These are phyloP conservation scores for Chloroclystis v-ata DNA, from an alignment of 2,888 invertebrate genomes.

Conservation along the genomic window DNA sequence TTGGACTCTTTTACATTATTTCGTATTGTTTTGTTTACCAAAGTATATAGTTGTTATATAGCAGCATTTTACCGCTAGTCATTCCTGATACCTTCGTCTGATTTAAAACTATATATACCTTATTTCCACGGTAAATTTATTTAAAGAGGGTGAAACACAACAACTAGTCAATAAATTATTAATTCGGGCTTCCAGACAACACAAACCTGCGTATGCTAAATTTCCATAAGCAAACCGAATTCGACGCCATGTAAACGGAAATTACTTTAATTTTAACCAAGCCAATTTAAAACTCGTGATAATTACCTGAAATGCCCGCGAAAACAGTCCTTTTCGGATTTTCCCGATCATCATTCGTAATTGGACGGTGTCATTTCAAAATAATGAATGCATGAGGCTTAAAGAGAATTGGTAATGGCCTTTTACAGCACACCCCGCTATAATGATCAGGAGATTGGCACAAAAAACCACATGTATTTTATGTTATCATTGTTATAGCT, in stretches of 20 bases:
- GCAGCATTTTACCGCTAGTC: too few relatives aligned
- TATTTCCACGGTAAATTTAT: too few relatives aligned
- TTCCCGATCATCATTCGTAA: conserved; percentile 14
- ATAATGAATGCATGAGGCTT: conserved; percentile 12
- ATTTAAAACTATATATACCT: too few relatives aligned
- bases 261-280: conserved; percentile 13
- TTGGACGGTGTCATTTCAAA: conserved; percentile 19
- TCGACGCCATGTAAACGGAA: conserved; percentile 5
- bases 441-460: background rate
- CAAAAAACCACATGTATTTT: too few relatives aligned
- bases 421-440: background rate
- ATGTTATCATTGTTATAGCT: too few relatives aligned
- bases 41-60: too few relatives aligned
- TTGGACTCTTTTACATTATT: background rate
- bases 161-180: too few relatives aligned
- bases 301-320: conserved; percentile 14
- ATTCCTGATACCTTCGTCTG: too few relatives aligned
- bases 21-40: too few relatives aligned
- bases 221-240: conserved; percentile 2
- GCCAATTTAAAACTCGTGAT: conserved; percentile 17
- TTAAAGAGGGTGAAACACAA: too few relatives aligned
- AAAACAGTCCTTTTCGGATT: conserved; percentile 17
- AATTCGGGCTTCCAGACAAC: too few relatives aligned
- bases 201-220: too few relatives aligned
- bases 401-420: conserved; percentile 6